phyloP scores from a whole-genome alignment of 2,797 vertebrate genomes.

The Trichosurus vulpecula region DNA sequence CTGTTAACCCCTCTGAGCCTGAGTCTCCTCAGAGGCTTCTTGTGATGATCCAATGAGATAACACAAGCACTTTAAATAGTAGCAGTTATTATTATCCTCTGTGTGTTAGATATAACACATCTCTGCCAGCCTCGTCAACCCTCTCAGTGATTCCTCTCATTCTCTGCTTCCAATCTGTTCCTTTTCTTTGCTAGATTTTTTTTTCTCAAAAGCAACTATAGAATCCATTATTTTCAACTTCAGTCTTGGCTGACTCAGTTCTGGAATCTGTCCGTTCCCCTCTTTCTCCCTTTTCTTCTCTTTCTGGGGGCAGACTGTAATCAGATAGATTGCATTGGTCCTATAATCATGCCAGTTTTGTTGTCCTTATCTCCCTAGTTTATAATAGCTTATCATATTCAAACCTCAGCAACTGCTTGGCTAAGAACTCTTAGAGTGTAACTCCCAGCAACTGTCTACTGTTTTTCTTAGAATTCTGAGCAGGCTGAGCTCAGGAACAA shows the following conservation, averaged over 20 bases:
- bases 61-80: neutral
- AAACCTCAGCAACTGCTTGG: neutral
- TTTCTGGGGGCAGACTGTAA: neutral
- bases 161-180: neutral
- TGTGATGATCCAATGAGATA: neutral
- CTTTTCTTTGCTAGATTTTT: neutral
- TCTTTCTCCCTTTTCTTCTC: neutral
- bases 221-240: neutral
- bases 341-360: neutral
- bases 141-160: neutral
- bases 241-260: neutral
- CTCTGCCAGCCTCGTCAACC: neutral
- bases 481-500: neutral
- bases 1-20: neutral
- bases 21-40: neutral
- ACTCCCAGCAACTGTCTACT: neutral
- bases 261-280: neutral
- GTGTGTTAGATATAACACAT: neutral
- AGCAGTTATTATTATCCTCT: neutral
- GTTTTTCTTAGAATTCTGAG: slow-evolving; percentile 3
- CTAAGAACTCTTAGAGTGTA: neutral
- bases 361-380: neutral
- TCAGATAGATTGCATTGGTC: neutral
- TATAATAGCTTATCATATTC: neutral
- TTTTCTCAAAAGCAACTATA: neutral